A percentile compares a stretch with the other conserved stretches of the same genome.
These are phyloP conservation scores for Heliconius eleuchia DNA, from an alignment of 1,140 invertebrate species.

Conservation along the genomic window DNA sequence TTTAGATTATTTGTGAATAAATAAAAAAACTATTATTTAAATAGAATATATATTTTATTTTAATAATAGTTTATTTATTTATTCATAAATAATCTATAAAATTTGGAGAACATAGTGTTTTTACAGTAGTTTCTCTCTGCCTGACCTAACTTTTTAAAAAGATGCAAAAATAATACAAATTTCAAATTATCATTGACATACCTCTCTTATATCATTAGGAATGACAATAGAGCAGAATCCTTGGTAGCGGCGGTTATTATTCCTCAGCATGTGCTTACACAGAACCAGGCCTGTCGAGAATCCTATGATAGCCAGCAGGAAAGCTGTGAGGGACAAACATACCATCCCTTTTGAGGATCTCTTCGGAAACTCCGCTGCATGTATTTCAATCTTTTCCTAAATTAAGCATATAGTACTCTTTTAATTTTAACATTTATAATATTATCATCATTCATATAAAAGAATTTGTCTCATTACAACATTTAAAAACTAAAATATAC, in stretches of 20 bases:
- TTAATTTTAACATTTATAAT: no score
- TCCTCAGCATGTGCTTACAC: conserved; percentile 87
- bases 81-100: no score
- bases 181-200: not conserved
- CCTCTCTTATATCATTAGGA: conserved; percentile 60
- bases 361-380: conserved; percentile 13
- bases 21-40: no score
- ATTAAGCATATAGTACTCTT: not conserved
- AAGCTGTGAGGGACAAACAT: conserved; percentile 85
- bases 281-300: conserved; percentile 89
- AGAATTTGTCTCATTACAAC: no score
- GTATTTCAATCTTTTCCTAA: conserved; percentile 33
- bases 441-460: no score
- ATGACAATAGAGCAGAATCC: conserved; percentile 87
- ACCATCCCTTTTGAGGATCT: conserved; percentile 36
- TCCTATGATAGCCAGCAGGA: conserved; percentile 88
- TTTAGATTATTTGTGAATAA: no score
- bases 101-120: no score
- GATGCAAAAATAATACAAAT: no score
- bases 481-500: no score
- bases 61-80: no score
- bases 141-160: not conserved
- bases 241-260: conserved; percentile 83
- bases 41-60: no score
- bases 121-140: no score